Evolutionary conservation across 2,888 invertebrate genomes (phyloP).

Genomic region (Acronicta leporina): DNA sequence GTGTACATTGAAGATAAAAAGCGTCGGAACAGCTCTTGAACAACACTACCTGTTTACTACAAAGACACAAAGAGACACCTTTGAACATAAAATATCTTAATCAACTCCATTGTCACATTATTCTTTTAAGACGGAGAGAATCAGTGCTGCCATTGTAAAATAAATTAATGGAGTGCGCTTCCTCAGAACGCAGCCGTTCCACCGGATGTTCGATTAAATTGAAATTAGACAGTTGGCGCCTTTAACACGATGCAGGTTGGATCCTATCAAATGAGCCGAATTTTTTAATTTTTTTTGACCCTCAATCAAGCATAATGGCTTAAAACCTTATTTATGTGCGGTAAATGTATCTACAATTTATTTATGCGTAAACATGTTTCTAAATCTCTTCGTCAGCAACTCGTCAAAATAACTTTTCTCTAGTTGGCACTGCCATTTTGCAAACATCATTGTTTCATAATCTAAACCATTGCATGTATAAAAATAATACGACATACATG

Average conservation of each 20-base stretch:
- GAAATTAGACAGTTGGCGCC: constrained; percentile 70
- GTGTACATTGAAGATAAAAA: constrained; percentile 52
- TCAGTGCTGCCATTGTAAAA: constrained; percentile 62
- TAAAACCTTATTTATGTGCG: no score
- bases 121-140: constrained; percentile 42
- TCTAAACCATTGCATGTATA: constrained; percentile 48
- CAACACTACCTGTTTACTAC: constrained; percentile 52
- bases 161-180: constrained; percentile 79
- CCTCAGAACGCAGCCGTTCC: constrained; percentile 63
- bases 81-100: constrained; percentile 40
- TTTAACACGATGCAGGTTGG: constrained; percentile 47
- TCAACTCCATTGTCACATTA: constrained; percentile 47
- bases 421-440: constrained; percentile 36
- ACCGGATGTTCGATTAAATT: constrained; percentile 75
- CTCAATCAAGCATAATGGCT: not conserved
- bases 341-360: constrained; percentile 1
- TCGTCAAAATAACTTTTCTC: constrained; percentile 27
- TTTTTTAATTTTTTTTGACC: constrained; percentile 3
- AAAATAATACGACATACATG: constrained; percentile 35
- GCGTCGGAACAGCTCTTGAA: constrained; percentile 35
- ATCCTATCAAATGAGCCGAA: constrained; percentile 30
- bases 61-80: constrained; percentile 35
- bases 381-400: constrained; percentile 19
- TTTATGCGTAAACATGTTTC: constrained; percentile 11
- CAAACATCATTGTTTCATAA: constrained; percentile 54